Percentiles rank a stretch among this genome's conserved stretches.
phyloP scores from a whole-genome alignment of 2,113 vertebrate genomes.

The Siniperca chuatsi region DNA sequence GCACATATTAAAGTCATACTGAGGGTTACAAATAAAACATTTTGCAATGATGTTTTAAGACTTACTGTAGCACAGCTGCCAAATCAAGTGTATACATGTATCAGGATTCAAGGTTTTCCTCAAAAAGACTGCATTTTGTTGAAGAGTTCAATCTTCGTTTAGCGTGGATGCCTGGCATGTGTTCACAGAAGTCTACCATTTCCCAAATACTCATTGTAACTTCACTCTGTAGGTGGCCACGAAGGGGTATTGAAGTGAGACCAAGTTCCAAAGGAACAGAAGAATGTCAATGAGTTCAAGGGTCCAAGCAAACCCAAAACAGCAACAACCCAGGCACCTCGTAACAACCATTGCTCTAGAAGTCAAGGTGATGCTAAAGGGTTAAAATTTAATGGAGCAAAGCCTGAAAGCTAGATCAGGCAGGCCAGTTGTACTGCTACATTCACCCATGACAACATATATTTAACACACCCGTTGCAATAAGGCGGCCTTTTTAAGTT shows the following conservation, averaged over 20 bases:
- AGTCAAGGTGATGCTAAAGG: not conserved
- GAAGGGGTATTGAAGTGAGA: slow-evolving; percentile 12
- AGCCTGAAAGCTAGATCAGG: not conserved
- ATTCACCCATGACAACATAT: not conserved
- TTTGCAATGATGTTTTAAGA: not conserved
- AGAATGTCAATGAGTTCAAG: slow-evolving; percentile 42
- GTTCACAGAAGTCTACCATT: slow-evolving; percentile 13
- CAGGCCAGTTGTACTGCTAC: not conserved
- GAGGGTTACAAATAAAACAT: not conserved
- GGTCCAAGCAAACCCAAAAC: slow-evolving; percentile 36
- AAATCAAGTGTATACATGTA: not conserved
- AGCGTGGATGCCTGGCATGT: not conserved
- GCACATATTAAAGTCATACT: slow-evolving; percentile 13
- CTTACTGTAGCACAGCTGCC: not conserved
- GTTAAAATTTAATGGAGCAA: not conserved
- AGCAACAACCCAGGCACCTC: slow-evolving; percentile 12
- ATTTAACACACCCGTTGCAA: slow-evolving; percentile 2
- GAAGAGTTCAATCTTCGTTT: not conserved
- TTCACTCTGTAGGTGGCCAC: slow-evolving; percentile 28
- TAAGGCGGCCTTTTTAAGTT: not conserved
- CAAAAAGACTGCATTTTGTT: not conserved
- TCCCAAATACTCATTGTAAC: not conserved
- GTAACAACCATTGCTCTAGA: not conserved
- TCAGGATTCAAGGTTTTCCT: not conserved
- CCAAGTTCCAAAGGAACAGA: slow-evolving; percentile 15